Conservation (phyloP, 2,888 invertebrate genomes). For the Halictus quadricinctus region DNA sequence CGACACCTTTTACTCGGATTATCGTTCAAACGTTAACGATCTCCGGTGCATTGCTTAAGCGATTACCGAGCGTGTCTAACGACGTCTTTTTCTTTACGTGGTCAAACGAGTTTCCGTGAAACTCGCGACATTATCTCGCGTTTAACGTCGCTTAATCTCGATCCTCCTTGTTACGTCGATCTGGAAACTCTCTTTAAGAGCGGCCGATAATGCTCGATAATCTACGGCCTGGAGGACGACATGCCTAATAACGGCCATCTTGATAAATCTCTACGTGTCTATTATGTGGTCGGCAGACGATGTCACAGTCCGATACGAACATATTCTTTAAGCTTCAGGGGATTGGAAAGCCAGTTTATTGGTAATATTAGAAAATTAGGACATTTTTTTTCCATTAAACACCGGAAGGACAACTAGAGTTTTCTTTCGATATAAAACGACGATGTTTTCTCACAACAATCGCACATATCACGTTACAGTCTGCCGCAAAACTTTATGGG, state of each 20-base stretch:
- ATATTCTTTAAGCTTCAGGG: background rate
- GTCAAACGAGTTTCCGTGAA: slow-evolving; percentile 8
- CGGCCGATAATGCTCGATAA: background rate
- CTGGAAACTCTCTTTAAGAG: background rate
- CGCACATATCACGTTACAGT: too few species aligned
- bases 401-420: too few species aligned
- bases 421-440: too few species aligned
- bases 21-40: background rate
- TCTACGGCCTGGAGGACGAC: background rate
- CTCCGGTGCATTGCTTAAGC: background rate
- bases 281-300: background rate
- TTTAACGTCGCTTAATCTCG: background rate
- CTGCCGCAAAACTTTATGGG: too few species aligned
- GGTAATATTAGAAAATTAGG: background rate
- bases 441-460: too few species aligned
- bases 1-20: background rate
- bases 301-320: background rate
- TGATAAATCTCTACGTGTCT: background rate
- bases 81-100: background rate
- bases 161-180: background rate
- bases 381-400: too few species aligned
- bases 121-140: background rate
- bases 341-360: background rate
- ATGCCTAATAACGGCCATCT: background rate
- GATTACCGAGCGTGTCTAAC: slow-evolving; percentile 6